These are phyloP conservation scores for Empidonax traillii DNA, from an alignment of 2,113 vertebrate genomes.

Conservation along the genomic window DNA sequence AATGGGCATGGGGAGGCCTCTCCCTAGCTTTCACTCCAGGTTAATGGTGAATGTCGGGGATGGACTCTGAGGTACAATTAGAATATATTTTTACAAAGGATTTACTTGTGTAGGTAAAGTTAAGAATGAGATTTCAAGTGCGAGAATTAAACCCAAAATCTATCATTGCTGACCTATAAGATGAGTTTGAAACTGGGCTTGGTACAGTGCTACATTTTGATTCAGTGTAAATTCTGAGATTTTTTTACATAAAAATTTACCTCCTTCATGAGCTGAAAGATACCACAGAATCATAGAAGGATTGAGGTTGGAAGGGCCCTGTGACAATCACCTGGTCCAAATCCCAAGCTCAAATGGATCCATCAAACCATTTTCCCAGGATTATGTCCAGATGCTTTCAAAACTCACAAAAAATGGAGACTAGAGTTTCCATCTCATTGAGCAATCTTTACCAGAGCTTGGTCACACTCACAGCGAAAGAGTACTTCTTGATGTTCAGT, in stretches of 20 bases:
- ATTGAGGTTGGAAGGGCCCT: background rate
- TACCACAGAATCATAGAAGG: background rate
- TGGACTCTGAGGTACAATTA: background rate
- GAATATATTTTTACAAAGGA: background rate
- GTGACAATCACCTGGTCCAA: background rate
- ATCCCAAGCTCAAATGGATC: accelerated
- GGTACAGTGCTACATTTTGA: background rate
- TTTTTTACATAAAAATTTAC: background rate
- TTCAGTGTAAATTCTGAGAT: background rate
- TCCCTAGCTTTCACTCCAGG: background rate
- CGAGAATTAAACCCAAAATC: background rate
- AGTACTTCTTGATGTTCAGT: background rate
- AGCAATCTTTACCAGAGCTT: background rate
- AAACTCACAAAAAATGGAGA: background rate
- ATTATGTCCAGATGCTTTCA: background rate
- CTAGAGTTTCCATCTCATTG: background rate
- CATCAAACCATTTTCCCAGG: accelerated
- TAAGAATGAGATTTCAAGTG: background rate
- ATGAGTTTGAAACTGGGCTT: background rate
- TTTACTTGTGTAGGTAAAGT: background rate
- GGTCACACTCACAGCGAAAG: background rate
- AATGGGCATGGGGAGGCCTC: accelerated
- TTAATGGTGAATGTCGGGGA: background rate
- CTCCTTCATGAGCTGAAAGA: background rate
- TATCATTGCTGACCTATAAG: background rate